Evolutionary conservation across 1,140 invertebrate genomes (phyloP).

Genomic region (Cydia pomonella): DNA sequence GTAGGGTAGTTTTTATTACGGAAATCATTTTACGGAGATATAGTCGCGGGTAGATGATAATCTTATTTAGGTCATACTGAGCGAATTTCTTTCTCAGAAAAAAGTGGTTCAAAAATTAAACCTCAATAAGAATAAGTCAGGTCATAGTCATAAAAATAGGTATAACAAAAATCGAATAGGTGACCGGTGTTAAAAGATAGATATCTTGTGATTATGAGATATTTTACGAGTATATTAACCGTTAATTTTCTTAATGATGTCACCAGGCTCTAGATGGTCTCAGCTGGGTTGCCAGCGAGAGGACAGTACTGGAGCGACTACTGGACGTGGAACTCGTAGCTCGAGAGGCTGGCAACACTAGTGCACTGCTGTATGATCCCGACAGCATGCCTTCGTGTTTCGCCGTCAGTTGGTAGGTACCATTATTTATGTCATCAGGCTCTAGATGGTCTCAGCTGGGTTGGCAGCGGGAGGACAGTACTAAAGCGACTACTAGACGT

Average conservation of each 20-base stretch:
- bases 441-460: not conserved
- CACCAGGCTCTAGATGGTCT: slow-evolving; percentile 66
- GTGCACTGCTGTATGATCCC: slow-evolving; percentile 60
- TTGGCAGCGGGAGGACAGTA: not conserved
- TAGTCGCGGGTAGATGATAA: no score
- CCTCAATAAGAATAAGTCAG: no score
- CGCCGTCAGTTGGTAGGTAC: slow-evolving; percentile 62
- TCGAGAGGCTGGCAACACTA: slow-evolving; percentile 65
- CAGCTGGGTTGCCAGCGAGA: slow-evolving; percentile 69
- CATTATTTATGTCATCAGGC: no score
- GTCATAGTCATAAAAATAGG: no score
- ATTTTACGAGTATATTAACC: not conserved
- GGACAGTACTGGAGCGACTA: slow-evolving; percentile 58
- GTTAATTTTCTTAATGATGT: slow-evolving; percentile 17
- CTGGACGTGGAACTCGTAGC: slow-evolving; percentile 59
- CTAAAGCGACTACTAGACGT: not conserved
- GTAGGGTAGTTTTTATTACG: no score
- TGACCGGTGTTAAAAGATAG: no score
- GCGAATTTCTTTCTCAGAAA: no score
- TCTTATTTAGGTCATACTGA: no score
- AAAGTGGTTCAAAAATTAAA: no score
- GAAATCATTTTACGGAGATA: no score
- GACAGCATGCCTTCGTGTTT: slow-evolving; percentile 61
- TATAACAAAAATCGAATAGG: no score
- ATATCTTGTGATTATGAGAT: no score